A percentile compares a stretch with the other conserved stretches of the same genome.
Evolutionary conservation across 2,113 vertebrate species (phyloP).

Genomic region (Strix aluco): DNA sequence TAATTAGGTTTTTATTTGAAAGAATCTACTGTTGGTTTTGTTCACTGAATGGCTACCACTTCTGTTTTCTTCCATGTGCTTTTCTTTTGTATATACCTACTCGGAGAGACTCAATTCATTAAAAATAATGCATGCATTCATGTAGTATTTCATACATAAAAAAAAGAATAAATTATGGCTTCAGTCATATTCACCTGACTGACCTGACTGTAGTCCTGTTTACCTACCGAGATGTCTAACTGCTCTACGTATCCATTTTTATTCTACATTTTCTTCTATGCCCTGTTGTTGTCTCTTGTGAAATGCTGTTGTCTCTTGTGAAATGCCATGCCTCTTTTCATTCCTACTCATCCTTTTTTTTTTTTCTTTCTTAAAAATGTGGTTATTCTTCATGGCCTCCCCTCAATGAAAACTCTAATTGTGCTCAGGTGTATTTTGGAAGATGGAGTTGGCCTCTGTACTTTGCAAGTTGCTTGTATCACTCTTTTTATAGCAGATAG

Average conservation of each 20-base stretch:
- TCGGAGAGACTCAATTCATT: neutral
- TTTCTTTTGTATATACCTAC: neutral
- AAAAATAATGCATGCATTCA: neutral
- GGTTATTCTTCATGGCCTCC: neutral
- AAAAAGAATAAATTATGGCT: neutral
- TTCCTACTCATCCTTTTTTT: neutral
- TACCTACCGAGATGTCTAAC: neutral
- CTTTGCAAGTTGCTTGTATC: neutral
- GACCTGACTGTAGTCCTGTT: rapidly evolving
- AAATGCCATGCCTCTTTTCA: neutral
- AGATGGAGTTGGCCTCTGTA: neutral
- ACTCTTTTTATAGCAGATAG: neutral
- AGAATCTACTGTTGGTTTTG: neutral
- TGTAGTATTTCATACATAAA: neutral
- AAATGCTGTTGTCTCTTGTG: neutral
- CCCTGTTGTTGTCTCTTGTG: neutral
- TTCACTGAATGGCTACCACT: neutral
- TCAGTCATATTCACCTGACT: neutral
- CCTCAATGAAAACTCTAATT: neutral
- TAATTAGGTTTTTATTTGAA: neutral
- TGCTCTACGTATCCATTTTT: neutral
- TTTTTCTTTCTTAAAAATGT: neutral
- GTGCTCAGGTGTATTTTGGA: neutral
- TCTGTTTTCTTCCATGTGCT: neutral
- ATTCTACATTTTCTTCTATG: neutral